phyloP scores from a whole-genome alignment of 2,113 vertebrate genomes.

The Alligator mississippiensis region DNA sequence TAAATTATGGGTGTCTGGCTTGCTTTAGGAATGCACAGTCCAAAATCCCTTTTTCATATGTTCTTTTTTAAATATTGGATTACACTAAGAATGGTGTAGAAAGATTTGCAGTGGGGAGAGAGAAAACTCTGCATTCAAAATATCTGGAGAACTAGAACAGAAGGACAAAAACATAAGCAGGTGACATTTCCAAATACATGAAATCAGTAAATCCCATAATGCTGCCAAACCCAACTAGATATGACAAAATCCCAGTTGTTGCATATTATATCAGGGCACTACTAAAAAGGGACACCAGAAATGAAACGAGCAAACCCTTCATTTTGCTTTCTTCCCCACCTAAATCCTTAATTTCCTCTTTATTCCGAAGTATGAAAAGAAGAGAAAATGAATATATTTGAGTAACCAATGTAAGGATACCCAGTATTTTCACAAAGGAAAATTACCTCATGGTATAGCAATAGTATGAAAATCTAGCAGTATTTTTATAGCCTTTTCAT shows the following conservation, averaged over 20 bases:
- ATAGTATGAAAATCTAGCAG: not conserved
- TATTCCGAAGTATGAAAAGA: not conserved
- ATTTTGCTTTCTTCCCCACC: not conserved
- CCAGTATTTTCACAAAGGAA: not conserved
- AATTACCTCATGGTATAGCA: not conserved
- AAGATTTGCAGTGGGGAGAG: slow-evolving; percentile 47
- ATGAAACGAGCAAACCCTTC: not conserved
- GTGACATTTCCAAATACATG: not conserved
- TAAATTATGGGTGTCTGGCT: slow-evolving; percentile 53
- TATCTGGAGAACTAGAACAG: slow-evolving; percentile 8
- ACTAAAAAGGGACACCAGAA: not conserved
- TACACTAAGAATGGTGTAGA: not conserved
- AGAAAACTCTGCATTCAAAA: slow-evolving; percentile 56
- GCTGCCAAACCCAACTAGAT: not conserved
- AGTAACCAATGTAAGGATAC: not conserved
- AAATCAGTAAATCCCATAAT: not conserved
- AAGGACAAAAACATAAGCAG: rapidly evolving
- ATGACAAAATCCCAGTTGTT: not conserved
- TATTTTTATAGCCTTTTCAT: not conserved
- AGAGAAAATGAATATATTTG: not conserved
- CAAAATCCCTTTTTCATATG: slow-evolving; percentile 47
- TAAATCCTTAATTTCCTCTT: slow-evolving; percentile 20
- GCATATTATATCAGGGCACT: not conserved
- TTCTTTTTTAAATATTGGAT: slow-evolving; percentile 53
- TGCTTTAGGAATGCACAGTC: slow-evolving; percentile 45